Base-by-base conservation (phyloP, 1,140 invertebrate genomes). In the Berghia stephanieae region DNA sequence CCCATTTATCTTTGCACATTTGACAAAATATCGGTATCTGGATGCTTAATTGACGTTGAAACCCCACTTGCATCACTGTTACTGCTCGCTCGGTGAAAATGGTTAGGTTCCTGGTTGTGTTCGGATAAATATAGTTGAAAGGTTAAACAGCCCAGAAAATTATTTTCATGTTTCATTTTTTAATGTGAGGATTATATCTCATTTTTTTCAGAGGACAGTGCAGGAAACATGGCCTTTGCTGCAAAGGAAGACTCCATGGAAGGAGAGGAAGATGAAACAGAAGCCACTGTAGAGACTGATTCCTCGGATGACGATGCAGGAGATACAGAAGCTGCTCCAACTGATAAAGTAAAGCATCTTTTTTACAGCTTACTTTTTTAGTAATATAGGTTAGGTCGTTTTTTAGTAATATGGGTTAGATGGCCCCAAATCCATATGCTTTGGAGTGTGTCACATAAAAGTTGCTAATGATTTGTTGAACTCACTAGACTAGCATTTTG, bases 191-290 rank as follows among this genome's bases (percentile, higher is more conserved):
- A 31, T 0, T 34, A 34, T 74, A n/a, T n/a, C n/a, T 31, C 18
- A 69, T 5, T 63, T 73, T 42, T 63, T 72, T 75, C 31, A 36
- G 34, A 74, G 74, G 67, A 40, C 34, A 63, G 21, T 55, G 78
- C 21, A 75, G 67, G 21, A 79, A 77, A 70, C 42, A n/a, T 79
- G 36, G 79, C 79, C 34, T 80, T 80, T 73, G 80, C 77, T 10
- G 77, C n/a, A n/a, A n/a, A n/a, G n/a, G n/a, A 81, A 40, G 86
- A 86, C 79, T 71, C 82, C 10, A 78, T 86, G 77, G 86, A 86
- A 77, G 86, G 85, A 34, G 86, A 85, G 55, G 86, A 87, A 73
- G 85, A 86, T 67, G 86, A 86, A n/a, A n/a, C n/a, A n/a, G n/a
- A n/a, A 55, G 85, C 79, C 21, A 84, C 82, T 60, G 85, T 88